Base-by-base conservation (phyloP, 92 coral and sea anemone species). In the Bergia sp. region DNA sequence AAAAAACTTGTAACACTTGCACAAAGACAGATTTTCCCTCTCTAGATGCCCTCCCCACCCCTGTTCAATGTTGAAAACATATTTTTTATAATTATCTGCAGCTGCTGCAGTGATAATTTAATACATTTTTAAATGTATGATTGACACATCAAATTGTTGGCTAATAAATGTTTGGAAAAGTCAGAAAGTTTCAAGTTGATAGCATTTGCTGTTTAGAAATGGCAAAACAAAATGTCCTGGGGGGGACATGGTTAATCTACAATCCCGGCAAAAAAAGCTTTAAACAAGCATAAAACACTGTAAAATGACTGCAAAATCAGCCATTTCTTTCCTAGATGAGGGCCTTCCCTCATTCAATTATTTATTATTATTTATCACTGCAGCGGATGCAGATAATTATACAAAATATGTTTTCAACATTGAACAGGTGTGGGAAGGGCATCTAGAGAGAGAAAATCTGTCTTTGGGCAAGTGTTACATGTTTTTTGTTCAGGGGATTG, bases 361-460 rank as follows among this genome's bases (percentile, higher is more conserved):
- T 61, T 61, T 61, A 61, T 61, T 61, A 61, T 61, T 61, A 61
- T 61, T 61, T 61, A 61, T 61, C 69, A 61, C 69, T 61, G 69
- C 69, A 61, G 69, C 69, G 69, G 69, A 61, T 61, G 69, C 69
- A 61, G 69, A 61, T 61, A 61, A 61, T 61, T 61, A 61, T 61
- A 61, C 69, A 61, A 61, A 61, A 61, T 61, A 61, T 61, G 69
- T 61, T 61, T 61, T 61, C 69, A 61, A 61, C 69, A 61, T 61
- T 61, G 69, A 61, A 61, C 69, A 61, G 69, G 69, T 61, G 69
- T 61, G 69, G 69, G 69, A 61, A 61, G 69, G 69, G 69, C 69
- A 61, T 61, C 69, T 61, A 61, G 69, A 61, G 69, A 61, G 69
- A 61, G 69, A 61, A 61, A 61, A 61, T 61, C 69, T 61, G 69